A percentile compares a stretch with the other conserved stretches of the same genome.
These are phyloP conservation scores for Listronotus bonariensis DNA, from an alignment of 1,140 invertebrate species.

Conservation along the genomic window DNA sequence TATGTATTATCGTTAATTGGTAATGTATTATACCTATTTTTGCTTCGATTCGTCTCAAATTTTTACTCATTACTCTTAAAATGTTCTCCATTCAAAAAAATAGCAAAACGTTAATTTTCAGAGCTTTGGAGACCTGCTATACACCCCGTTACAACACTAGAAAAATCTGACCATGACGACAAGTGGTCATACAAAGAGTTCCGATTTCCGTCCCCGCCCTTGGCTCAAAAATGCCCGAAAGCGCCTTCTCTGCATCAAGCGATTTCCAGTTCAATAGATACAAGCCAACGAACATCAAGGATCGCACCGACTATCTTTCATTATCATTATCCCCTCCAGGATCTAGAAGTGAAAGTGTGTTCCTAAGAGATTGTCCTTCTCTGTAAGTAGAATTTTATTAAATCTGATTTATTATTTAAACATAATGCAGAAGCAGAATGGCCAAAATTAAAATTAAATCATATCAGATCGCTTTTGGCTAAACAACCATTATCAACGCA, in stretches of 20 bases:
- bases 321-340: slow-evolving; percentile 42
- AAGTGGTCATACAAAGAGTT: slow-evolving; percentile 28
- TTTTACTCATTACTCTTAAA: too few relatives aligned
- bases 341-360: slow-evolving; percentile 24
- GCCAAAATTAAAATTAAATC: too few relatives aligned
- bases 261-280: slow-evolving; percentile 21
- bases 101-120: too few relatives aligned
- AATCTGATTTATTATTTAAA: too few relatives aligned
- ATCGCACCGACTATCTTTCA: slow-evolving; percentile 41
- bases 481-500: too few relatives aligned
- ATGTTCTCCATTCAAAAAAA: too few relatives aligned
- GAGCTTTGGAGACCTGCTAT: slow-evolving; percentile 11
- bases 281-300: slow-evolving; percentile 23
- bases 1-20: too few relatives aligned
- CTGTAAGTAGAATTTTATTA: slow-evolving; percentile 33
- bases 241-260: slow-evolving; percentile 6
- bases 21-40: too few relatives aligned
- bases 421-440: too few relatives aligned
- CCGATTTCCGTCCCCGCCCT: slow-evolving; percentile 10
- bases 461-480: too few relatives aligned
- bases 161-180: slow-evolving; percentile 26
- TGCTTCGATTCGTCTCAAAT: too few relatives aligned
- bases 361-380: slow-evolving; percentile 35
- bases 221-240: slow-evolving; percentile 10
- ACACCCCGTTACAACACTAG: slow-evolving; percentile 15